Percentiles rank a stretch among this genome's conserved stretches.
These are phyloP conservation scores for Neoascia interrupta DNA, from an alignment of 2,888 invertebrate genomes.

Conservation along the genomic window DNA sequence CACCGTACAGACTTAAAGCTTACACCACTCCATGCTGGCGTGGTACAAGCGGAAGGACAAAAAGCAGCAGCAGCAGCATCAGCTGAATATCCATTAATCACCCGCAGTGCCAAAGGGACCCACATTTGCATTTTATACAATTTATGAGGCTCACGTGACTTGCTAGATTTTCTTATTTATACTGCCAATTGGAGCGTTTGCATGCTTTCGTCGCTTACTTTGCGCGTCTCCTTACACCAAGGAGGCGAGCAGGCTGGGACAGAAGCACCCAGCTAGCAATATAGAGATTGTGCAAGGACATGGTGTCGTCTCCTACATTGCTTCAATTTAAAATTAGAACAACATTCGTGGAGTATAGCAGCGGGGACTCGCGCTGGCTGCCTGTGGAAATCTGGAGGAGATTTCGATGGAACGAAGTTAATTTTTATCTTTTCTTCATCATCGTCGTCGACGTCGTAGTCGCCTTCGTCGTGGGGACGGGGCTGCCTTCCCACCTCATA, in stretches of 20 bases:
- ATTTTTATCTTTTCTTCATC: slow-evolving; percentile 19
- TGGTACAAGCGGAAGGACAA: background rate
- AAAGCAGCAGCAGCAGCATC: slow-evolving; percentile 34
- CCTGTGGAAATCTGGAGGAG: slow-evolving; percentile 27
- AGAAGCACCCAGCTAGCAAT: background rate
- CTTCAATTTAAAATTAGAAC: slow-evolving; percentile 59
- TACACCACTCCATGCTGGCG: background rate
- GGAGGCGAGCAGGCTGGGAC: background rate
- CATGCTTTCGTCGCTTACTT: slow-evolving; percentile 52
- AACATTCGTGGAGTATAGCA: too few species aligned
- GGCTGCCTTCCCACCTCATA: background rate
- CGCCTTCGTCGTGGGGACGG: slow-evolving; percentile 2
- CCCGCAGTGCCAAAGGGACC: slow-evolving; percentile 66
- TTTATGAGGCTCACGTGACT: slow-evolving; percentile 72
- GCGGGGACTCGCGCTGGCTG: background rate
- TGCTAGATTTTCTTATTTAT: slow-evolving; percentile 71
- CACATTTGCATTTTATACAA: slow-evolving; percentile 71
- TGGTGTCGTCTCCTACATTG: slow-evolving; percentile 30
- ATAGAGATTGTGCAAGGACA: slow-evolving; percentile 38
- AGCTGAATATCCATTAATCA: slow-evolving; percentile 71
- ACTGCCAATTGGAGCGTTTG: slow-evolving; percentile 70
- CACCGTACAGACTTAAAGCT: slow-evolving; percentile 17
- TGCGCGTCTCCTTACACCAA: slow-evolving; percentile 12
- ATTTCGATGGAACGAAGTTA: slow-evolving; percentile 37
- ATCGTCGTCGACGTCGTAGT: slow-evolving; percentile 5